phyloP scores from a whole-genome alignment of 2,888 invertebrate genomes.

The Limnephilus marmoratus region DNA sequence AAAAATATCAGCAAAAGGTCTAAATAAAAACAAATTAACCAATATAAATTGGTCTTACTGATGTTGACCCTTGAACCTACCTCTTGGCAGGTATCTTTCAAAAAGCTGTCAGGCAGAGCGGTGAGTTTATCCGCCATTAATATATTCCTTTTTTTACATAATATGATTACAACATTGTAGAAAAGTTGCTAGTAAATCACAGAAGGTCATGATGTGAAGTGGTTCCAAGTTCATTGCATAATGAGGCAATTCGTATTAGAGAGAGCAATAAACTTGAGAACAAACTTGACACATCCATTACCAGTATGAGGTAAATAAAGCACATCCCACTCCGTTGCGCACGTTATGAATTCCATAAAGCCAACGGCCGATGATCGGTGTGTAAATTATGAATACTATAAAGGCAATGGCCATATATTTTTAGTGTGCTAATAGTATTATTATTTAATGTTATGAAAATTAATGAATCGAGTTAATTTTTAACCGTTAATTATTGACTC shows the following conservation, averaged over 20 bases:
- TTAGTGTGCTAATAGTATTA: neutral
- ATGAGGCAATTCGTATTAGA: neutral
- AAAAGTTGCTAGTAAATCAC: neutral
- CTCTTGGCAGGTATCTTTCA: neutral
- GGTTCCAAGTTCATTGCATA: neutral
- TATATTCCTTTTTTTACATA: neutral
- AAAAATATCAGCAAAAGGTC: neutral
- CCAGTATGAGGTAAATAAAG: neutral
- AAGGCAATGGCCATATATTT: neutral
- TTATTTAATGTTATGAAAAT: neutral
- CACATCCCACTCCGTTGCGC: neutral
- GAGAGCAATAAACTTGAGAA: slow-evolving; percentile 2
- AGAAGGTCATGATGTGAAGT: neutral
- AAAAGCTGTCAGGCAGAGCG: neutral
- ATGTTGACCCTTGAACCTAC: neutral
- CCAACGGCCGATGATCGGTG: neutral
- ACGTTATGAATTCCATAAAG: neutral
- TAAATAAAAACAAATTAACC: neutral
- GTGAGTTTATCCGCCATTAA: neutral
- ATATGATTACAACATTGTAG: neutral
- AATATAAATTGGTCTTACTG: neutral
- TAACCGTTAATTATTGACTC: neutral
- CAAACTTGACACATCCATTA: neutral
- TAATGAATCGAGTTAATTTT: neutral
- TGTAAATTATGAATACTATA: neutral